Base-by-base conservation (phyloP, 1,140 invertebrate genomes). In the Battus philenor region DNA sequence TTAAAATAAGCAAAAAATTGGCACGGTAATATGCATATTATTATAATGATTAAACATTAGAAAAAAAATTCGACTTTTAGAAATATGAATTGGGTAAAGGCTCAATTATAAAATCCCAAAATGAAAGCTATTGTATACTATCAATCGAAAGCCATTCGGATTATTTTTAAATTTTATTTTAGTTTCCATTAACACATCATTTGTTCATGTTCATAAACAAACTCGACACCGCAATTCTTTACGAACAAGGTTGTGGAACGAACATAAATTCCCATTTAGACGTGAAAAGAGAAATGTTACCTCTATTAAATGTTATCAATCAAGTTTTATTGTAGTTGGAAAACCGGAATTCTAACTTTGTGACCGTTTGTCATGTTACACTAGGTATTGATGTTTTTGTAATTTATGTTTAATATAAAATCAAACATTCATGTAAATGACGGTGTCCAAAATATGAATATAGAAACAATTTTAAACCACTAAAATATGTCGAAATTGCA, bases 291-390 rank as follows among this genome's bases (percentile, higher is more conserved):
- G 36, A 48, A 50, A 48, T 41, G 46, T 11, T 29, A 24, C 46
- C 17, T 41, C 24, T 17, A 41, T 47, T 50, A 45, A 15, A 26
- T 11, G 27, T 50, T 52, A 53, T 52, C 47, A 50, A 53, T 63
- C 47, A 53, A 50, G 41, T 63, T 63, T 57, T 59, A 63, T 47
- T 49, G 52, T 47, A 45, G 27, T 47, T 45, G 38, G 2, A 18
- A 31, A 65, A 63, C 50, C 47, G 47, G 61, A 43, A 52, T 47
- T 26, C 36, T 44, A 50, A 41, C 54, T 30, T 60, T 58, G 32
- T 53, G 49, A 55, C 50, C 43, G 36, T 27, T 31, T 13, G 22
- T 44, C 47, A 32, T 11, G 34, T 48, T 59, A 53, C 39, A 44
- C 44, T 53, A 46, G 46, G 59, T 59, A 50, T 51, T 44, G 36